These are phyloP conservation scores for Acleris laterana DNA, from an alignment of 2,888 invertebrate genomes.

Conservation along the genomic window DNA sequence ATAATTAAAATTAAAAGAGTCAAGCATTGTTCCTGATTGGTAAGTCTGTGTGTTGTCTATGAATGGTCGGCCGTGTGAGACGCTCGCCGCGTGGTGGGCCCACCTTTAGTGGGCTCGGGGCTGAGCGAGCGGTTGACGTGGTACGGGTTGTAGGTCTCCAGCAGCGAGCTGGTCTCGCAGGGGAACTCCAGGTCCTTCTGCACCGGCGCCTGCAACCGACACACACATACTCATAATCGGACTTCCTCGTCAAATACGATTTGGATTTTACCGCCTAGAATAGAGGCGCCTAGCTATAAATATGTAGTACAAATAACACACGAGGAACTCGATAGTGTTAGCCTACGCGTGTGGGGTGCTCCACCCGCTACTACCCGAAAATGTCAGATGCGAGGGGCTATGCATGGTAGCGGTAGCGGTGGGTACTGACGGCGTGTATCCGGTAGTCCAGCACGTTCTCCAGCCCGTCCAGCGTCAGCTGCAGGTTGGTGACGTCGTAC, in stretches of 20 bases:
- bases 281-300: no score
- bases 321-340: no score
- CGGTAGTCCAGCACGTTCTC: slow-evolving; percentile 89
- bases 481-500: slow-evolving; percentile 92
- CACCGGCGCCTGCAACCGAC: slow-evolving; percentile 88
- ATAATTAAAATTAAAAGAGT: no score
- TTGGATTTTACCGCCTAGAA: no score
- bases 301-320: no score
- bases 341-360: no score
- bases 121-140: slow-evolving; percentile 86
- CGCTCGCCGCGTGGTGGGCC: neutral
- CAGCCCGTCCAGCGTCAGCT: slow-evolving; percentile 90
- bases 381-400: no score
- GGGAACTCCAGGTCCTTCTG: slow-evolving; percentile 94
- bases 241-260: no score
- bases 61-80: no score
- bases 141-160: slow-evolving; percentile 94
- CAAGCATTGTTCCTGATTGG: no score
- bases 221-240: neutral
- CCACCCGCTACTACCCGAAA: no score
- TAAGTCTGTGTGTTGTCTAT: no score
- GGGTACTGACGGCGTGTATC: slow-evolving; percentile 88
- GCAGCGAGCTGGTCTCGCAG: slow-evolving; percentile 92
- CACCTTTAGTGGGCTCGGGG: slow-evolving; percentile 84
- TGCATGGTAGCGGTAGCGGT: slow-evolving; percentile 62